phyloP scores from a whole-genome alignment of 2,888 invertebrate genomes.

The Scaeva pyrastri region DNA sequence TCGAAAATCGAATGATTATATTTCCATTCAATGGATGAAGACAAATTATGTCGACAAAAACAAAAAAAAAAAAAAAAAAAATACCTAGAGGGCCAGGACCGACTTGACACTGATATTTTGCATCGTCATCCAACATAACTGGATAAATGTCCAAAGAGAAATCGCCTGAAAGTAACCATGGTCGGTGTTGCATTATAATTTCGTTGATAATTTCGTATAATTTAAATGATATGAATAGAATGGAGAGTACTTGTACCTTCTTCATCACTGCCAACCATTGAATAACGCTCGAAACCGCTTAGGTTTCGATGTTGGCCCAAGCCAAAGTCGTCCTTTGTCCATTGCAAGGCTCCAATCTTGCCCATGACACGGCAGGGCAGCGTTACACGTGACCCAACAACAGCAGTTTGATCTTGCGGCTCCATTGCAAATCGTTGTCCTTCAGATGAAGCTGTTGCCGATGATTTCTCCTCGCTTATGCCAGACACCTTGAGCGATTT shows the following conservation, averaged over 20 bases:
- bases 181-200: constrained; percentile 31
- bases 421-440: constrained; percentile 95
- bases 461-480: constrained; percentile 77
- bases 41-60: constrained; percentile 8
- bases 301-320: constrained; percentile 95
- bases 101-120: constrained; percentile 97
- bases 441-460: constrained; percentile 71
- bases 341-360: constrained; percentile 95
- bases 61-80: constrained; percentile 15
- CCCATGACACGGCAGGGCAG: constrained; percentile 95
- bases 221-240: constrained; percentile 29
- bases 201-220: constrained; percentile 47
- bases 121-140: constrained; percentile 96
- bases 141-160: constrained; percentile 96
- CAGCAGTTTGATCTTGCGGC: constrained; percentile 95
- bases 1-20: constrained; percentile 52
- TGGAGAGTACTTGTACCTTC: constrained; percentile 87
- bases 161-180: constrained; percentile 84
- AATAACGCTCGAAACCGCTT: constrained; percentile 96
- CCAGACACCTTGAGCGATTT: constrained; percentile 71
- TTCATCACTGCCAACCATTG: constrained; percentile 98
- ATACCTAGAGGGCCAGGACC: constrained; percentile 89
- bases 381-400: constrained; percentile 94
- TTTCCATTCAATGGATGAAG: constrained; percentile 80
- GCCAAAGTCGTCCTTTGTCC: constrained; percentile 99